phyloP scores from a whole-genome alignment of 2,113 vertebrate species.

The Mormyrus iriodes region DNA sequence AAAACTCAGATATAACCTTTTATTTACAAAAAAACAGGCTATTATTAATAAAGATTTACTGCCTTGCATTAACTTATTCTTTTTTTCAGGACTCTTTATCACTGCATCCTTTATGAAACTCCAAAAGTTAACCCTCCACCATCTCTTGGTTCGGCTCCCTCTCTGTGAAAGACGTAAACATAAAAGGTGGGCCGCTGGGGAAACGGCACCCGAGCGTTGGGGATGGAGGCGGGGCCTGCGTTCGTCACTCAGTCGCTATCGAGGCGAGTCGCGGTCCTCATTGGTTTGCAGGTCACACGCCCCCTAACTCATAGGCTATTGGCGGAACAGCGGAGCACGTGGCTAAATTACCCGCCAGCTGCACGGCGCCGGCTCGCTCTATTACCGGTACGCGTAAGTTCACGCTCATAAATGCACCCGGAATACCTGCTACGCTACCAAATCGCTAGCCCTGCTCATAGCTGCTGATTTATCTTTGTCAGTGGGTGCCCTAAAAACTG shows the following conservation, averaged over 20 bases:
- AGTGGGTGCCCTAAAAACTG: not conserved
- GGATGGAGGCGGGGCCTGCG: not conserved
- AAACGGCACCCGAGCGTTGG: rapidly evolving
- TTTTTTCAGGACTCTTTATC: not conserved
- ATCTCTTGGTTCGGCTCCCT: not conserved
- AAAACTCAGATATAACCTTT: not conserved
- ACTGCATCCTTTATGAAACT: not conserved
- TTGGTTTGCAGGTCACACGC: not conserved
- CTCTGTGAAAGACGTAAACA: not conserved
- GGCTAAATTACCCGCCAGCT: not conserved
- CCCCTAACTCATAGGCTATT: not conserved
- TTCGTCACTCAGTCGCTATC: not conserved
- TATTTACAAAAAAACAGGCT: not conserved
- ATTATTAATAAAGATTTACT: not conserved
- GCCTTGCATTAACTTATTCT: not conserved
- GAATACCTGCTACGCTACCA: not conserved
- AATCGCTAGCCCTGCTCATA: not conserved
- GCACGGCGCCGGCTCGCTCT: not conserved
- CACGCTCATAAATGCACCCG: not conserved
- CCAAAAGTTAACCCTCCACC: not conserved
- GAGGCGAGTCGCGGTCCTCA: not conserved
- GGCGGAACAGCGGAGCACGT: not conserved
- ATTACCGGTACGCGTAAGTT: not conserved
- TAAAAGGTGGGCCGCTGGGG: not conserved
- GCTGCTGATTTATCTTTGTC: not conserved